Base-by-base conservation (phyloP, 2,888 invertebrate genomes). In the Crepidodera aurea region DNA sequence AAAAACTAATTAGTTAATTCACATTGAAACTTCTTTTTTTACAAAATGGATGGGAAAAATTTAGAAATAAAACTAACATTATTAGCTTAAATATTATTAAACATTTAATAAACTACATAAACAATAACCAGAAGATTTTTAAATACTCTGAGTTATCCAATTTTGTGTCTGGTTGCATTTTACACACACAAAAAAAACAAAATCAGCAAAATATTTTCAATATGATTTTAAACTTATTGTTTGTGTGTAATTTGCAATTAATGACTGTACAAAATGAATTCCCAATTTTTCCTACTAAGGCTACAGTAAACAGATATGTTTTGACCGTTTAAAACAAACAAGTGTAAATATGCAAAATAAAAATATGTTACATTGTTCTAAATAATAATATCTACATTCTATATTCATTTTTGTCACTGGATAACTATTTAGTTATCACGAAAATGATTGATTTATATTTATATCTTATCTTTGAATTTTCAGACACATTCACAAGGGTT, bases 51-150 rank as follows among this genome's bases (percentile, higher is more conserved):
- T 32, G 4, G 10, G 8, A 32, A 10, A n/a, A n/a, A 32, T 7
- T 18, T 32, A 13, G 10, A 22, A 56, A 50, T 50, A 50, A 55
- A 57, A 50, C n/a, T 7, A 18, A 22, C 25, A 29, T 48, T 37
- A 37, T 57, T 50, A 39, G 39, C 48, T 56, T 57, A 39, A 57
- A 39, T 57, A 37, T 57, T 57, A 57, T 48, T 57, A 39, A 57
- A 48, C 57, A 57, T 57, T 57, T 13, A 57, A 57, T 57, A 57
- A 29, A 57, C 48, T 57, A 57, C 57, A 57, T 50, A 57, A 57
- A 57, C 39, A 50, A 57, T 57, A 57, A 57, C 57, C 57, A 57
- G 48, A 48, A 13, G 22, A 7, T 54, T 54, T 32, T 34, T 22
- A 44, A 18, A 48, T 46, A 57, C 27, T 57, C 10, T 13, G 34